Evolutionary conservation across 2,797 vertebrate genomes (phyloP).

Genomic region (Geotrypetes seraphini): DNA sequence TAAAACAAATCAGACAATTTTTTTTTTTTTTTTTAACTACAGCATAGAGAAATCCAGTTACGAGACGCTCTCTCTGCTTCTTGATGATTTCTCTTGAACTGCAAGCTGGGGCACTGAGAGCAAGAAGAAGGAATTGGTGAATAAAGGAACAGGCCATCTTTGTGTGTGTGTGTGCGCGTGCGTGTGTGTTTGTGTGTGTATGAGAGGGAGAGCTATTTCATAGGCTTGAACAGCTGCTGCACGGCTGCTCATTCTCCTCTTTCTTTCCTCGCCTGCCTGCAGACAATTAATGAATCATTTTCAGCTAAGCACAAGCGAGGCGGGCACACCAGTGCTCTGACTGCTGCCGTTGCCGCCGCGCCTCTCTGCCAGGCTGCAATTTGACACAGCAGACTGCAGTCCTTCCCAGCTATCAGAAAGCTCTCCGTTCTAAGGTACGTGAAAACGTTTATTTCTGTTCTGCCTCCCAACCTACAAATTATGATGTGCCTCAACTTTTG

Average conservation of each 20-base stretch:
- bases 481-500: too few species aligned
- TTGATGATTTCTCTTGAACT: too few species aligned
- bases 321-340: slow-evolving; percentile 23
- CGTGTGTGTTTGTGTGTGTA: slow-evolving; percentile 31
- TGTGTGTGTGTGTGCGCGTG: slow-evolving; percentile 38
- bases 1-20: too few species aligned
- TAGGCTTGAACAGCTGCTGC: slow-evolving; percentile 49
- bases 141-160: slow-evolving; percentile 57
- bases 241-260: slow-evolving; percentile 54
- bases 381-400: slow-evolving; percentile 50
- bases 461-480: slow-evolving; percentile 22
- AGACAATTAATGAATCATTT: slow-evolving; percentile 67
- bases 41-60: not conserved
- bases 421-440: slow-evolving; percentile 52
- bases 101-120: too few species aligned
- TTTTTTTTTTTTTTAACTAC: too few species aligned
- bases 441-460: too few species aligned
- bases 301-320: slow-evolving; percentile 43
- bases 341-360: too few species aligned
- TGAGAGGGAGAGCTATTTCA: slow-evolving; percentile 53
- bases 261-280: slow-evolving; percentile 55
- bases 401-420: slow-evolving; percentile 21
- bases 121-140: slow-evolving; percentile 22
- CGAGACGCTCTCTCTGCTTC: not conserved
- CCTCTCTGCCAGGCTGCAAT: slow-evolving; percentile 43